phyloP scores from a whole-genome alignment of 2,888 invertebrate genomes.

The Latheticus oryzae region DNA sequence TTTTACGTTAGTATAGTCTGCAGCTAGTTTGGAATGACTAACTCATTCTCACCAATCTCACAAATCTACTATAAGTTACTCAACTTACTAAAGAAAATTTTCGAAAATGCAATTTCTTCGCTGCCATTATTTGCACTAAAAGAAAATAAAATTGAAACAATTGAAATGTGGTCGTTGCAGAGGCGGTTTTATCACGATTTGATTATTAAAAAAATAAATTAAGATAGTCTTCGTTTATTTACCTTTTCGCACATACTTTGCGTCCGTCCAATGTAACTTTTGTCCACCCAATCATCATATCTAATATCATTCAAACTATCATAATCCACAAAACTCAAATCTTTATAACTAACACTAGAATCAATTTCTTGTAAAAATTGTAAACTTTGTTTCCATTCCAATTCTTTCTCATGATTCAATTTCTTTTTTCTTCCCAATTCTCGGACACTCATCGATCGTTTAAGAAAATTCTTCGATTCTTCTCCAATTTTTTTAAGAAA shows the following conservation, averaged over 20 bases:
- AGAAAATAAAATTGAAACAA: constrained; percentile 10
- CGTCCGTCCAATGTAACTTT: constrained; percentile 54
- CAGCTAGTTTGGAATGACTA: no score
- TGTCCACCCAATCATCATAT: constrained; percentile 44
- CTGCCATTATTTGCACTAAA: constrained; percentile 14
- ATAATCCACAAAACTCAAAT: constrained; percentile 70
- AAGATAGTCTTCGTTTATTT: no score
- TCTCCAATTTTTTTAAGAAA: constrained; percentile 59
- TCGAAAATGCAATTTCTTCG: constrained; percentile 12
- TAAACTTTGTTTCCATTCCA: constrained; percentile 68
- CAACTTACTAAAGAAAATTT: constrained; percentile 20
- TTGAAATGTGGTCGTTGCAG: constrained; percentile 16
- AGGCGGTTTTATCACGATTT: no score
- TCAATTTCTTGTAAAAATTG: constrained; percentile 70
- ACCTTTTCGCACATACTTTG: constrained; percentile 63
- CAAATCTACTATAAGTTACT: no score
- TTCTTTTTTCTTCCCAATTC: constrained; percentile 56
- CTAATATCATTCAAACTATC: constrained; percentile 67
- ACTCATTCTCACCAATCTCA: no score
- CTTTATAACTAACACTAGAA: constrained; percentile 69
- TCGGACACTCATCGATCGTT: constrained; percentile 61
- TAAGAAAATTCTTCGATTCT: constrained; percentile 58
- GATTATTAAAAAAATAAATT: no score
- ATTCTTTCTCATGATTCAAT: constrained; percentile 59
- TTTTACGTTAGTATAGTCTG: no score